A percentile compares a stretch with the other conserved stretches of the same genome.
Evolutionary conservation across 2,888 invertebrate genomes (phyloP).

Genomic region (Apotomis turbidana): DNA sequence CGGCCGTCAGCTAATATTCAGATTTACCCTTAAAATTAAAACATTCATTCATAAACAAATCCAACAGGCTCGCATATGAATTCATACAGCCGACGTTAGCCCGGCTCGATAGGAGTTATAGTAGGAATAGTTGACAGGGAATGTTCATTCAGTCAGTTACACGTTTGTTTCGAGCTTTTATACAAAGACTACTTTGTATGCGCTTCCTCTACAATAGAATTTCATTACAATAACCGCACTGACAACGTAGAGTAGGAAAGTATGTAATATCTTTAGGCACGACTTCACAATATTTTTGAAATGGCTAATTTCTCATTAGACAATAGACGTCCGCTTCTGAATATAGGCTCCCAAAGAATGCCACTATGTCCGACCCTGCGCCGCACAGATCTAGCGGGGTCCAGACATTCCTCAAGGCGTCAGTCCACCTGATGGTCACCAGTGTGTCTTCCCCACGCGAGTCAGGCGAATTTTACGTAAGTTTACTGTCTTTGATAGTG

Average conservation of each 20-base stretch:
- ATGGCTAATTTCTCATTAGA: too few species aligned
- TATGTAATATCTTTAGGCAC: too few species aligned
- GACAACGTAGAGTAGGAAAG: not conserved
- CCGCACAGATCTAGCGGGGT: too few species aligned
- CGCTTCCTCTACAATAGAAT: constrained; percentile 38
- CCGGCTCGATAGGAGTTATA: constrained; percentile 17
- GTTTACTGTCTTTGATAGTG: too few species aligned
- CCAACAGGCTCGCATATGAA: not conserved
- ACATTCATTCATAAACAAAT: constrained; percentile 6
- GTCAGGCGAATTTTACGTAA: too few species aligned
- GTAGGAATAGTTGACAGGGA: constrained; percentile 29
- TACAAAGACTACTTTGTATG: constrained; percentile 18
- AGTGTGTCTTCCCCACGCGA: too few species aligned
- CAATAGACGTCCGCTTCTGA: too few species aligned
- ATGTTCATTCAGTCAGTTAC: constrained; percentile 33
- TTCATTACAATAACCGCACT: constrained; percentile 30
- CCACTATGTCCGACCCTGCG: too few species aligned
- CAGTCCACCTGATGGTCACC: too few species aligned
- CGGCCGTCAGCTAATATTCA: constrained; percentile 1
- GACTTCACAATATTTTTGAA: too few species aligned
- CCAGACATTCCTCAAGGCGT: too few species aligned
- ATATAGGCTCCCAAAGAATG: too few species aligned
- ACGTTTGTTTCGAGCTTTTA: constrained; percentile 29
- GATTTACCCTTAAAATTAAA: not conserved
- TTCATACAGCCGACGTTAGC: constrained; percentile 20